Evolutionary conservation across 1,140 invertebrate genomes (phyloP).

Genomic region (Leptonema lineaticorne): DNA sequence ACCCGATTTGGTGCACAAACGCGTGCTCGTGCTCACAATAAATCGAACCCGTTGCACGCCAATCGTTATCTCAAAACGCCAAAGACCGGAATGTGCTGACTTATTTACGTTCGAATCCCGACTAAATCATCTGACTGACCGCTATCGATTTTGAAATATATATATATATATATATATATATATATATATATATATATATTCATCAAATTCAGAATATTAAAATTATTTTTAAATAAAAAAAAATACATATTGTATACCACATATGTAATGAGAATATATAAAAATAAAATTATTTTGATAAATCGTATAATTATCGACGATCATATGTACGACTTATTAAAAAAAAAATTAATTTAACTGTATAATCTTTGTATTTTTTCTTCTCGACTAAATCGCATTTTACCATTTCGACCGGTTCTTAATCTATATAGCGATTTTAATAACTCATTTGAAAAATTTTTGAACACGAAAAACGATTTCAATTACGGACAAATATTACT

Average conservation of each 20-base stretch:
- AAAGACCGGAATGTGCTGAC: background rate
- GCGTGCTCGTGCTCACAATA: constrained; percentile 20
- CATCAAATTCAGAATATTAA: background rate
- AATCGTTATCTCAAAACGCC: constrained; percentile 23
- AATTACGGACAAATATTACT: constrained; percentile 4
- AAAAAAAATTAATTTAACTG: no score
- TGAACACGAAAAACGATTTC: constrained; percentile 5
- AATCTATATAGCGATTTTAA: constrained; percentile 6
- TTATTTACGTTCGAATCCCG: background rate
- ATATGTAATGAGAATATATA: no score
- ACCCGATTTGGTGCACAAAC: constrained; percentile 30
- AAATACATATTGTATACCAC: no score
- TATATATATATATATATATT: background rate
- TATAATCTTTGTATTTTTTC: no score
- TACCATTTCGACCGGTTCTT: background rate
- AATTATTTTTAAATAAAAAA: no score
- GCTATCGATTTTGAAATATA: no score
- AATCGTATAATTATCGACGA: no score
- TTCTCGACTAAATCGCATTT: background rate
- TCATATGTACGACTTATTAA: no score
- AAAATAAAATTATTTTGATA: no score
- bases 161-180: background rate
- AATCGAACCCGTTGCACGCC: constrained; percentile 12
- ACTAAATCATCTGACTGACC: background rate
- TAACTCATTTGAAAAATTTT: constrained; percentile 8